Base-by-base conservation (phyloP, 53 echinoderm and acorn worm species). In the Paracentrotus lividus region DNA sequence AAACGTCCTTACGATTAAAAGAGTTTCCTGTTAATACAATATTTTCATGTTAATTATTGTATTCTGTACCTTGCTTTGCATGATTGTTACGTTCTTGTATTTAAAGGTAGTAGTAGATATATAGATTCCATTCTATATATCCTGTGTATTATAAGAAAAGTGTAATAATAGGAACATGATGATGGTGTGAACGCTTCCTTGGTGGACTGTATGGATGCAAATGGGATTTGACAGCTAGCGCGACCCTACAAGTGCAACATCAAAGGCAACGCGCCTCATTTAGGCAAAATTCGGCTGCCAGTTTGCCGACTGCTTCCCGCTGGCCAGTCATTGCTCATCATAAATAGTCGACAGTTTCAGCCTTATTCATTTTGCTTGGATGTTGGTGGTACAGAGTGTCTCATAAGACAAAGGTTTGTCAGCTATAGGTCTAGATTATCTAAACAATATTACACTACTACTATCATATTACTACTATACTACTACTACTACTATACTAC, bases 201-300 rank as follows among this genome's bases (percentile, higher is more conserved):
- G 16, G 4, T 38, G 88, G 57, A 40, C 88, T 38, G 58, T 34
- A 12, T 67, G 34, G 91, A 91, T 52, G 76, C 75, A 91, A 91
- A 91, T 75, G 75, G 53, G 75, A 29, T 31, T 31, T 91, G 91
- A 91, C 91, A 91, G 76, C 91, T 20, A 91, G 91, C 91, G 65
- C 90, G 90, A 90, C 90, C 91, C 91, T 75, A 91, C 91, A 75
- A 91, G 91, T 91, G 54, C 91, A 69, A 91, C 91, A 91, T 91
- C 91, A 91, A 91, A 91, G 91, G 53, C 91, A 42, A 21, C 21
- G 91, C 91, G 91, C 91, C 91, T 91, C 91, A 91, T 91, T 91
- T 91, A 91, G 91, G 76, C 76, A 33, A 75, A 75, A 69, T 75
- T 91, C 54, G 91, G 72, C 91, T 91, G 91, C 91, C 51, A 75